These are phyloP conservation scores for Microctonus brassicae DNA, from an alignment of 2,888 invertebrate species.

Conservation along the genomic window DNA sequence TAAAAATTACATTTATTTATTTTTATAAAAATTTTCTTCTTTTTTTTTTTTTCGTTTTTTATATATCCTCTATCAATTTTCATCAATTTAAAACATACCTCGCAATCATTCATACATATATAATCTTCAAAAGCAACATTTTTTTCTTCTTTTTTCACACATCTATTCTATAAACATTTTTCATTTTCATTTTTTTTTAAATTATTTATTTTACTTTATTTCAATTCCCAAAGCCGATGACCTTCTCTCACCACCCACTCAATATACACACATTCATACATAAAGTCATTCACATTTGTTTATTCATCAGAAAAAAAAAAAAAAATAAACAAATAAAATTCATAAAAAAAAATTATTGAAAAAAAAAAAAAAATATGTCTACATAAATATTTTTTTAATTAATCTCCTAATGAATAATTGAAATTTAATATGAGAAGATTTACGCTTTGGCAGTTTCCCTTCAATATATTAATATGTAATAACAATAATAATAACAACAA, in stretches of 20 bases:
- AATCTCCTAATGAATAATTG: background rate
- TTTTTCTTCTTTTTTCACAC: too few relatives aligned
- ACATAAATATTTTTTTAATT: background rate
- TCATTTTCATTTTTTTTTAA: background rate
- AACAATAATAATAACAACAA: background rate
- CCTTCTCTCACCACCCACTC: too few relatives aligned
- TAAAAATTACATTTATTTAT: background rate
- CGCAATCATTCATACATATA: background rate
- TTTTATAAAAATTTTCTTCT: background rate
- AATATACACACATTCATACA: background rate
- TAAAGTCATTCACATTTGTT: background rate
- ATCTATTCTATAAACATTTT: background rate
- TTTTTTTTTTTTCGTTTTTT: background rate
- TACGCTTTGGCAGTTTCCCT: too few relatives aligned
- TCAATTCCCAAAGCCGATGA: background rate
- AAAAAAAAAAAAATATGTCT: too few relatives aligned
- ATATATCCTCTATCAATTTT: background rate
- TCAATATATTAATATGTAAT: too few relatives aligned
- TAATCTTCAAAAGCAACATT: background rate
- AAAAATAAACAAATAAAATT: too few relatives aligned
- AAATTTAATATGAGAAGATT: background rate
- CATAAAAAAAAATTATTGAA: too few relatives aligned
- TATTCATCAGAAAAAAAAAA: too few relatives aligned
- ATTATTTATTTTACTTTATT: background rate
- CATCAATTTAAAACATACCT: background rate